Percentiles rank a stretch among this genome's conserved stretches.
Conservation (phyloP, 2,797 vertebrate genomes). For the Lithobates pipiens region DNA sequence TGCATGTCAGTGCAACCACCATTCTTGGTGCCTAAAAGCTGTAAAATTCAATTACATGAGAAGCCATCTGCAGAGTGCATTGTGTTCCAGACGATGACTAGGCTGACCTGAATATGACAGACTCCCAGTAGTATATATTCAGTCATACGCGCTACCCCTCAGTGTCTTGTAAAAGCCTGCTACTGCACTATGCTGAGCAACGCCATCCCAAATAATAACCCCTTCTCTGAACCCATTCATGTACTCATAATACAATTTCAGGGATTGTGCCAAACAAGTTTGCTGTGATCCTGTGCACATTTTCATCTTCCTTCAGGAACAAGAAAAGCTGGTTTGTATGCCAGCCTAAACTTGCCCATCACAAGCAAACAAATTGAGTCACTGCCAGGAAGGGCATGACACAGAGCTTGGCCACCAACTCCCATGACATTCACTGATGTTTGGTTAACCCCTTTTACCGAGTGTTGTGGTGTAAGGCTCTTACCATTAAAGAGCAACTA, state of each 20-base stretch:
- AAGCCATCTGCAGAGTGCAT: not conserved
- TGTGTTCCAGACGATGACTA: not conserved
- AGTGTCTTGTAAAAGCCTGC: not conserved
- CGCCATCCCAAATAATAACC: not conserved
- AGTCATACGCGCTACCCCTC: not conserved
- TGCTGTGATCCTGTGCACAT: not conserved
- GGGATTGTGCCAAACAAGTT: not conserved
- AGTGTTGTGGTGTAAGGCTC: not conserved
- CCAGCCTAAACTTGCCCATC: conserved; percentile 47
- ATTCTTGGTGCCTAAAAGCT: not conserved
- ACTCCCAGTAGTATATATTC: not conserved
- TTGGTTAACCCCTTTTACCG: not conserved
- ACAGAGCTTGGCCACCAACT: conserved; percentile 1
- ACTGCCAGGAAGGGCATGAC: not conserved
- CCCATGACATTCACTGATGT: not conserved
- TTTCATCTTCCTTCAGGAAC: conserved; percentile 13
- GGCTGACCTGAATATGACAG: not conserved
- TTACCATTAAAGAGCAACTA: not conserved
- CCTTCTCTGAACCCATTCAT: no score
- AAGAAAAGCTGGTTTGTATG: conserved; percentile 44
- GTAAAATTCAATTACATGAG: not conserved
- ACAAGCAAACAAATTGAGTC: conserved; percentile 10
- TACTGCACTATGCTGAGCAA: not conserved
- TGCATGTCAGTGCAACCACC: no score
- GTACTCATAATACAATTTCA: not conserved